These are phyloP conservation scores for Brachyalestes nurse DNA, from an alignment of 2,797 vertebrate species.

Conservation along the genomic window DNA sequence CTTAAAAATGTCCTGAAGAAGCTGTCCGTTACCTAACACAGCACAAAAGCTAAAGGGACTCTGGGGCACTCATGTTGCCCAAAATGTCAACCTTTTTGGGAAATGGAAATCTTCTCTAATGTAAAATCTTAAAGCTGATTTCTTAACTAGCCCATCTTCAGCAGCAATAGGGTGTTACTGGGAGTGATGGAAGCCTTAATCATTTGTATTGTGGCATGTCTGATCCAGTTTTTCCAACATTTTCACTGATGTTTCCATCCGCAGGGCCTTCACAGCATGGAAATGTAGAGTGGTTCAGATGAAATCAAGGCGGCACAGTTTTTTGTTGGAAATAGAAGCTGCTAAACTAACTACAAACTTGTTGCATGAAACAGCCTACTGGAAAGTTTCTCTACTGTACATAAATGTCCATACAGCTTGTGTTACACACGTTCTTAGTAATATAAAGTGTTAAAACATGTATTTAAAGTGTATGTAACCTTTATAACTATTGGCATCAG, in stretches of 20 bases:
- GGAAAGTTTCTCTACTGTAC: background rate
- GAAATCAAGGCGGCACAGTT: conserved; percentile 23
- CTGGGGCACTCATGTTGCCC: background rate
- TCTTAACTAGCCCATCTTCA: conserved; percentile 48
- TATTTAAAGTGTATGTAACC: conserved; percentile 69
- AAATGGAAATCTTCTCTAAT: conserved; percentile 31
- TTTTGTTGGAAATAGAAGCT: conserved; percentile 29
- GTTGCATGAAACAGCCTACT: background rate
- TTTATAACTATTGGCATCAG: conserved; percentile 65
- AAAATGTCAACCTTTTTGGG: conserved; percentile 19
- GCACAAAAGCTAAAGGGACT: background rate
- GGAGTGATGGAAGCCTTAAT: conserved; percentile 41
- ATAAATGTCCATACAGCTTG: background rate
- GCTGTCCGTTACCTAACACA: conserved; percentile 39
- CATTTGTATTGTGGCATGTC: conserved; percentile 41
- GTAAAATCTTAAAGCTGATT: conserved; percentile 40
- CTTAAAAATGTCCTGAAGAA: background rate
- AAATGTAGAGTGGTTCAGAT: background rate
- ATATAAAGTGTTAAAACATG: conserved; percentile 69
- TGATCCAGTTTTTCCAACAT: conserved; percentile 57
- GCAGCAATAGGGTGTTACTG: conserved; percentile 52
- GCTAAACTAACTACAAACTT: background rate
- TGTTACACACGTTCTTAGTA: background rate
- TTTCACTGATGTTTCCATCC: conserved; percentile 49
- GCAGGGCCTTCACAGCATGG: conserved; percentile 57